Evolutionary conservation across 2,888 invertebrate genomes (phyloP), one percentile per base, ranked within the genome.

Genomic region (Dromius quadrimaculatus): DNA sequence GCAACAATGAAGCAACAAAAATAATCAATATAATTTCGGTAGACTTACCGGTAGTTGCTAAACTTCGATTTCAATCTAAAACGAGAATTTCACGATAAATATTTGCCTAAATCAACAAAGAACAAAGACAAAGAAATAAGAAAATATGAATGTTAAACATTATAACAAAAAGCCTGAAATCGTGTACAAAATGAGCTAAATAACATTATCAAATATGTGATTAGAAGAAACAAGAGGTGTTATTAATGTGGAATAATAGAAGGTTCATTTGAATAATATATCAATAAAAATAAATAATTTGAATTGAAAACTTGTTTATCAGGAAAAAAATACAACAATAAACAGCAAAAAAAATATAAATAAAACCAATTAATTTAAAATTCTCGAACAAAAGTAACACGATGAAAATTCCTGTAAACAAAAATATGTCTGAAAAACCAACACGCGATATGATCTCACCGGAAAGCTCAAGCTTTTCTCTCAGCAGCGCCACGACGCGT

Each of bases 391-490:
- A 54, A 28, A 9, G 28, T 9, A 54, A 15, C 28, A 28, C 3
- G 8, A 15, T 54, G 15, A 5, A 41, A 41, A 41, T 15, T 2
- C 50, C 50, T 54, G 50, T 28, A 54, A 54, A 54, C 50, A 54
- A 28, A 8, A 54, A 54, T 54, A 54, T 54, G 50, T 32, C 15
- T 2, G 41, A 15, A 41, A 41, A 41, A 41, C 41, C 28, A 36
- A 59, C 59, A 59, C 59, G 59, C 34, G 59, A 34, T 32, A 22
- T 47, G 17, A 38, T 17, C 36, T 36, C 59, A 59, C 59, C 20
- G 34, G 19, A 38, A 15, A 15, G 57, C 34, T 34, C 36, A 1
- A 20, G 36, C 6, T 23, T 15, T 28, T 23, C 23, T 57, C 38
- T 13, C 22, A 3, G 17, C 11, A 59, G 19, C 45, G 45, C 19